Evolutionary conservation across 1,140 invertebrate species (phyloP).

Genomic region (Cylas formicarius): DNA sequence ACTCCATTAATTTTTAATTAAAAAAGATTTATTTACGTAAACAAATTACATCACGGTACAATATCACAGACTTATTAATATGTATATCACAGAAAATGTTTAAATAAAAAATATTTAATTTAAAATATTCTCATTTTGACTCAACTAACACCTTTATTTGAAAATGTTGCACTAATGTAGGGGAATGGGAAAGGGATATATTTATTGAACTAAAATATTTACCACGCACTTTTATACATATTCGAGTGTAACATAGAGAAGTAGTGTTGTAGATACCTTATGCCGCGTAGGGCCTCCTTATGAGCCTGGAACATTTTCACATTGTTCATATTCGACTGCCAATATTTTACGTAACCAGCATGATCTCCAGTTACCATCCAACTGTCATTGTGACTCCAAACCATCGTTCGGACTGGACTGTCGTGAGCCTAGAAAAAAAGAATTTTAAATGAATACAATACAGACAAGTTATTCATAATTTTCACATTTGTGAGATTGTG

Average conservation of each 20-base stretch:
- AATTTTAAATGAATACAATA: slow-evolving; percentile 2
- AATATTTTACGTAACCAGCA: slow-evolving; percentile 98
- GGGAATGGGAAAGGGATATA: slow-evolving; percentile 26
- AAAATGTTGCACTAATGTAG: slow-evolving; percentile 30
- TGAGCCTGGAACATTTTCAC: slow-evolving; percentile 99
- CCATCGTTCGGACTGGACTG: slow-evolving; percentile 94
- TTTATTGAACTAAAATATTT: slow-evolving; percentile 20
- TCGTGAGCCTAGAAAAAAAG: slow-evolving; percentile 81
- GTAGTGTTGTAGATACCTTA: slow-evolving; percentile 79
- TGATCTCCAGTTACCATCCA: slow-evolving; percentile 99
- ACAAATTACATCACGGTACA: slow-evolving; percentile 33
- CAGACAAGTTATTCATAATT: too few species aligned
- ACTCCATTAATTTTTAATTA: slow-evolving; percentile 23
- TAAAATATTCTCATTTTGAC: too few species aligned
- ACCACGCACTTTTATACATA: slow-evolving; percentile 18
- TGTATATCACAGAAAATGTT: slow-evolving; percentile 25
- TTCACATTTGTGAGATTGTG: too few species aligned
- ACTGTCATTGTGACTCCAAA: slow-evolving; percentile 97
- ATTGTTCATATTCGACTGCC: slow-evolving; percentile 99
- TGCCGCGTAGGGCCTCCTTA: slow-evolving; percentile 97
- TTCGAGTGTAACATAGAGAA: slow-evolving; percentile 33
- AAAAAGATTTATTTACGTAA: slow-evolving; percentile 37
- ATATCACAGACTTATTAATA: slow-evolving; percentile 27
- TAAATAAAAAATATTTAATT: slow-evolving; percentile 5
- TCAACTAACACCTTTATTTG: too few species aligned